Conservation (phyloP, 2,797 vertebrate species). For the Pygocentrus nattereri region DNA sequence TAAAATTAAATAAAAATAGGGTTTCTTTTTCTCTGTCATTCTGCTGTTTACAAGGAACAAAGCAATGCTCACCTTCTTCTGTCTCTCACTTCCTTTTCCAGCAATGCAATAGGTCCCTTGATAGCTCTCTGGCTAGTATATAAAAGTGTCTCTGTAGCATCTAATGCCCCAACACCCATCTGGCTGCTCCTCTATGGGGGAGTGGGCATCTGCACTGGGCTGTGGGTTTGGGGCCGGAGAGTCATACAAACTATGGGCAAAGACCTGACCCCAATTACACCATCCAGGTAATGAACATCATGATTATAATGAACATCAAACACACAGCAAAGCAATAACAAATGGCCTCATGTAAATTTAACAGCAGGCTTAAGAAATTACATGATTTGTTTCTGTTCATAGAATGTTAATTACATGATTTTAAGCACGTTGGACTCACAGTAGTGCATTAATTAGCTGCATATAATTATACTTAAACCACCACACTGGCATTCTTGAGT, state of each 20-base stretch:
- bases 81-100: slow-evolving; percentile 61
- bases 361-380: too few relatives aligned
- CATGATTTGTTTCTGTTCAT: neutral
- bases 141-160: slow-evolving; percentile 78
- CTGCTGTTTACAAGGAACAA: neutral
- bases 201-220: slow-evolving; percentile 89
- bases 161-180: slow-evolving; percentile 86
- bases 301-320: neutral
- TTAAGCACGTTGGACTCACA: too few relatives aligned
- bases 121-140: slow-evolving; percentile 93
- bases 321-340: neutral
- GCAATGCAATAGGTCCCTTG: slow-evolving; percentile 96
- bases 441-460: too few relatives aligned
- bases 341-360: too few relatives aligned
- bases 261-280: slow-evolving; percentile 96
- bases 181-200: slow-evolving; percentile 95
- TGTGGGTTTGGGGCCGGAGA: slow-evolving; percentile 96
- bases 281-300: slow-evolving; percentile 86
- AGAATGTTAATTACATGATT: too few relatives aligned
- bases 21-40: too few relatives aligned
- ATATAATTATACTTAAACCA: too few relatives aligned
- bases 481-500: too few relatives aligned
- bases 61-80: neutral
- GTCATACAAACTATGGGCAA: slow-evolving; percentile 98
- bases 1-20: too few relatives aligned